These are phyloP conservation scores for Ecdyonurus torrentis DNA, from an alignment of 2,888 invertebrate genomes.

Conservation along the genomic window DNA sequence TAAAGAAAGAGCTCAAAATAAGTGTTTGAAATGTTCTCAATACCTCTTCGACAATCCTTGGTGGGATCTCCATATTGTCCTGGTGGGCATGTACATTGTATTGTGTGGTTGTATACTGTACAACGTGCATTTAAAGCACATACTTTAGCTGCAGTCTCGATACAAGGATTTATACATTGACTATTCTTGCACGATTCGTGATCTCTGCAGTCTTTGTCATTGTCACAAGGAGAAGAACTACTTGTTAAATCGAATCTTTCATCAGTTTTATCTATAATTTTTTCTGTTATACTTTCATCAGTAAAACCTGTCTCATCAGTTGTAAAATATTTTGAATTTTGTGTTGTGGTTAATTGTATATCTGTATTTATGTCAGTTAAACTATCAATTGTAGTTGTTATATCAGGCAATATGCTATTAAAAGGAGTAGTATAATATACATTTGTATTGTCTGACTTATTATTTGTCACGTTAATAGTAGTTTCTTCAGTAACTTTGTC, in stretches of 20 bases:
- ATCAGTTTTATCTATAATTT: neutral
- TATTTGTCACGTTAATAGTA: too few relatives aligned
- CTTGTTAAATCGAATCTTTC: neutral
- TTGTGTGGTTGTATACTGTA: constrained; percentile 42
- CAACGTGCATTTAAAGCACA: constrained; percentile 45
- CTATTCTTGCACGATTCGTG: constrained; percentile 44
- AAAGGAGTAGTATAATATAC: too few relatives aligned
- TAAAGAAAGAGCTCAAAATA: too few relatives aligned
- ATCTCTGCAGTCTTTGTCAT: constrained; percentile 42
- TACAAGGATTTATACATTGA: constrained; percentile 46
- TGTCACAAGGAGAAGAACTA: constrained; percentile 30
- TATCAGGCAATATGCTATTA: too few relatives aligned
- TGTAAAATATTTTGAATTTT: neutral
- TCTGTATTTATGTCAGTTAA: neutral
- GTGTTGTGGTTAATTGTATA: neutral
- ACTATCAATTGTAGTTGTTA: neutral
- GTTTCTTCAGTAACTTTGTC: too few relatives aligned
- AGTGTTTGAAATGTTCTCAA: too few relatives aligned
- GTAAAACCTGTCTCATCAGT: neutral
- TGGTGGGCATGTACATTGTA: constrained; percentile 41
- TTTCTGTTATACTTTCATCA: neutral
- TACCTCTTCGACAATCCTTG: constrained; percentile 46
- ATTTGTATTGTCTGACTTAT: too few relatives aligned
- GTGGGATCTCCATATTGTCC: constrained; percentile 35
- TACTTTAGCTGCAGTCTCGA: constrained; percentile 24